Evolutionary conservation across 2,797 vertebrate species (phyloP).

Genomic region (Sebastes kiyomatsui): DNA sequence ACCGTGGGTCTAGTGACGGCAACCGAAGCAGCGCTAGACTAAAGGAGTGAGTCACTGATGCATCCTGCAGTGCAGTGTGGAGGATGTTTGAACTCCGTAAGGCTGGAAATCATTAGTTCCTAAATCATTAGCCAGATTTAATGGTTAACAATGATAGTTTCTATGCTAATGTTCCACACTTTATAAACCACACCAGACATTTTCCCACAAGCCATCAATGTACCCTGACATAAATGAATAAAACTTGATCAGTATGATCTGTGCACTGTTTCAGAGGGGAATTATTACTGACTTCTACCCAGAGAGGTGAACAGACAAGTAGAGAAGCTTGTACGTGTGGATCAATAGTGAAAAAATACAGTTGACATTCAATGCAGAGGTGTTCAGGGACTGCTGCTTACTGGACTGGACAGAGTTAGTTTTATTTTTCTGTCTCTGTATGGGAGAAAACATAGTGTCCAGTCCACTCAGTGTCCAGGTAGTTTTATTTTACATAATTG

Average conservation of each 20-base stretch:
- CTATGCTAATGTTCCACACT: background rate
- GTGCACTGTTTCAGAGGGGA: background rate
- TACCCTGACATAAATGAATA: background rate
- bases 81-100: slow-evolving; percentile 21
- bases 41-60: slow-evolving; percentile 58
- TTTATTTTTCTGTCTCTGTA: background rate
- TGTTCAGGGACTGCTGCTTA: slow-evolving; percentile 15
- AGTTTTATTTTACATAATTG: background rate
- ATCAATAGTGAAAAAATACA: slow-evolving; percentile 32
- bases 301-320: background rate
- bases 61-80: slow-evolving; percentile 21
- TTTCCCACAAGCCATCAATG: background rate
- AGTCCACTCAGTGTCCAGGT: background rate
- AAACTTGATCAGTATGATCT: background rate
- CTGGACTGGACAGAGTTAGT: slow-evolving; percentile 1
- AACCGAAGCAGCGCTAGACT: slow-evolving; percentile 12
- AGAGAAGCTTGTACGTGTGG: background rate
- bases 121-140: slow-evolving; percentile 4
- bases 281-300: background rate
- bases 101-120: slow-evolving; percentile 16
- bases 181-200: background rate
- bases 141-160: background rate
- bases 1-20: slow-evolving; percentile 29
- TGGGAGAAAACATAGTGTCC: slow-evolving; percentile 1
- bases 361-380: background rate